Evolutionary conservation across 2,888 invertebrate species (phyloP).

Genomic region (Norana najaformis): DNA sequence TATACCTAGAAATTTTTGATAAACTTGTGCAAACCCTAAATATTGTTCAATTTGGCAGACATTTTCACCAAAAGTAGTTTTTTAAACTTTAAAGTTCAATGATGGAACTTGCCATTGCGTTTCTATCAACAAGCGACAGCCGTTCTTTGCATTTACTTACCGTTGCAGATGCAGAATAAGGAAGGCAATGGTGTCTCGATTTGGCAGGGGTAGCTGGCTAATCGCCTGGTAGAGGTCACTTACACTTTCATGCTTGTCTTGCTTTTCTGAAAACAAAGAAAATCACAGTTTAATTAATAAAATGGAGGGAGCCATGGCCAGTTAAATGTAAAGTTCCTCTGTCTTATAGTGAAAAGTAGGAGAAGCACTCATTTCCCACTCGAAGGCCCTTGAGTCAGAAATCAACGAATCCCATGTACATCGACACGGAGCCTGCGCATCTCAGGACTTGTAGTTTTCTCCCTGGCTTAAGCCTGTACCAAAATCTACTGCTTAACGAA

Average conservation of each 20-base stretch:
- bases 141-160: slow-evolving; percentile 42
- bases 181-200: slow-evolving; percentile 91
- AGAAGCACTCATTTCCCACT: background rate
- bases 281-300: background rate
- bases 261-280: slow-evolving; percentile 61
- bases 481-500: background rate
- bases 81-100: no score
- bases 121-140: no score
- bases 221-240: slow-evolving; percentile 70
- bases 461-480: background rate
- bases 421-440: background rate
- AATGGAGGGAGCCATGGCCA: background rate
- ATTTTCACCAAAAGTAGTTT: no score
- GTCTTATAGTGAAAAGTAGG: background rate
- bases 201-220: slow-evolving; percentile 83
- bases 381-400: background rate
- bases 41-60: no score
- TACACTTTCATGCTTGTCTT: slow-evolving; percentile 51
- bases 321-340: background rate
- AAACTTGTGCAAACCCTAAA: no score
- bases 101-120: no score
- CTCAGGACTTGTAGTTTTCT: background rate
- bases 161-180: slow-evolving; percentile 78
- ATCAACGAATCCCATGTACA: background rate
- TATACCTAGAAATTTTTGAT: no score